These are phyloP conservation scores for Regulus satrapa DNA, from an alignment of 2,113 vertebrate species.

Conservation along the genomic window DNA sequence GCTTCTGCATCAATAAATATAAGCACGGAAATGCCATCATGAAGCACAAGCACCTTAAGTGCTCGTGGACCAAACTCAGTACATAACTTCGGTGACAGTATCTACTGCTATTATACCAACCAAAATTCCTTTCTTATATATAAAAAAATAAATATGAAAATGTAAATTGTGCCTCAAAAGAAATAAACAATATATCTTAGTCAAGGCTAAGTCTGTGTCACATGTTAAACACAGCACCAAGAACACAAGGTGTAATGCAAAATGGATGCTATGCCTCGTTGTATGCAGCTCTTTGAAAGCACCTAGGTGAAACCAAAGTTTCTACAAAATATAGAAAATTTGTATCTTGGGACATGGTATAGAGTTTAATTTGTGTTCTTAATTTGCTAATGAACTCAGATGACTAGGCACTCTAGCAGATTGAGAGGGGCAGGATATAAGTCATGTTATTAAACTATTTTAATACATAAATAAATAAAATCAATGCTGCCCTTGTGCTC, in stretches of 20 bases:
- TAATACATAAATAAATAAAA: neutral
- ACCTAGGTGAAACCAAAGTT: neutral
- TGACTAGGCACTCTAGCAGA: neutral
- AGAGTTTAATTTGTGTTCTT: neutral
- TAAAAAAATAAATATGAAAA: neutral
- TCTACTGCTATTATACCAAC: neutral
- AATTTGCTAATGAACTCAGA: neutral
- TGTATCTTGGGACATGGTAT: accelerated
- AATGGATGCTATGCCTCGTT: neutral
- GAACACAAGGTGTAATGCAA: neutral
- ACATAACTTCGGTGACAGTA: neutral
- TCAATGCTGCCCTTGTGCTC: neutral
- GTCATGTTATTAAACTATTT: neutral
- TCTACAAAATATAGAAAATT: neutral
- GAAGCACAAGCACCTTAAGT: neutral
- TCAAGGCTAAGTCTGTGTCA: neutral
- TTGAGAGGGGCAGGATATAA: neutral
- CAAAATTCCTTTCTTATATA: neutral
- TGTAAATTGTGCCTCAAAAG: neutral
- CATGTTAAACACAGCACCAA: neutral
- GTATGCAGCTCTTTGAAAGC: neutral
- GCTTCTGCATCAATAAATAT: neutral
- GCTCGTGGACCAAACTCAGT: neutral
- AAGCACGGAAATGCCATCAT: neutral
- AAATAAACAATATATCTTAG: neutral